phyloP scores from a whole-genome alignment of 2,113 vertebrate species.

The Colistium nudipinnis region DNA sequence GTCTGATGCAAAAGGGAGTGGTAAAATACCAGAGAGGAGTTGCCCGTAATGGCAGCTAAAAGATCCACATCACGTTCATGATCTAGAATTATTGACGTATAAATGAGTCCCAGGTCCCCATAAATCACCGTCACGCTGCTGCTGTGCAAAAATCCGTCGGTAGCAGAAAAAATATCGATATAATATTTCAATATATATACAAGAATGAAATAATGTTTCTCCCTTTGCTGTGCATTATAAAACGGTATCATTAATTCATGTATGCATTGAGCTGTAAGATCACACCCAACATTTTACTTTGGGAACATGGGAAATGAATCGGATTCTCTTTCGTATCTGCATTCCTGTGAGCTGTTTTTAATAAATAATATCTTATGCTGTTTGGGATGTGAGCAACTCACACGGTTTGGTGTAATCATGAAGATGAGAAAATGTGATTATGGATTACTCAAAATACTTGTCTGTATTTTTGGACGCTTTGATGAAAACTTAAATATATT shows the following conservation, averaged over 20 bases:
- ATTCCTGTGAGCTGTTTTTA: too few species aligned
- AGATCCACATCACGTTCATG: constrained; percentile 1
- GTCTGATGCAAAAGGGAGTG: constrained; percentile 2
- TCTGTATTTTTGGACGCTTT: not conserved
- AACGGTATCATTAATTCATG: too few species aligned
- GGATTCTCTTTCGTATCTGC: not conserved
- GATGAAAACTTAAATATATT: too few species aligned
- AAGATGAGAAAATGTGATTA: not conserved
- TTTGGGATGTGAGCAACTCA: not conserved
- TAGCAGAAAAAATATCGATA: too few species aligned
- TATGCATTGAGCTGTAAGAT: not conserved
- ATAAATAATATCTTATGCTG: not conserved
- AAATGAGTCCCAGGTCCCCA: constrained; percentile 1
- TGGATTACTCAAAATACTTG: too few species aligned
- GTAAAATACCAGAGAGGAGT: constrained; percentile 14
- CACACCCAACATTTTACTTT: not conserved
- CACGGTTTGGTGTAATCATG: not conserved
- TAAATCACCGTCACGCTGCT: not conserved
- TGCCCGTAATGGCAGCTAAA: not conserved
- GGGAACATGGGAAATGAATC: not conserved
- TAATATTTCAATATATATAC: not conserved
- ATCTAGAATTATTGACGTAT: constrained; percentile 7
- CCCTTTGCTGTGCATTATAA: not conserved
- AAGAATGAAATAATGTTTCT: not conserved
- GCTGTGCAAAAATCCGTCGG: too few species aligned